Base-by-base conservation (phyloP, 1,140 invertebrate genomes). In the Thaumatotibia leucotreta region DNA sequence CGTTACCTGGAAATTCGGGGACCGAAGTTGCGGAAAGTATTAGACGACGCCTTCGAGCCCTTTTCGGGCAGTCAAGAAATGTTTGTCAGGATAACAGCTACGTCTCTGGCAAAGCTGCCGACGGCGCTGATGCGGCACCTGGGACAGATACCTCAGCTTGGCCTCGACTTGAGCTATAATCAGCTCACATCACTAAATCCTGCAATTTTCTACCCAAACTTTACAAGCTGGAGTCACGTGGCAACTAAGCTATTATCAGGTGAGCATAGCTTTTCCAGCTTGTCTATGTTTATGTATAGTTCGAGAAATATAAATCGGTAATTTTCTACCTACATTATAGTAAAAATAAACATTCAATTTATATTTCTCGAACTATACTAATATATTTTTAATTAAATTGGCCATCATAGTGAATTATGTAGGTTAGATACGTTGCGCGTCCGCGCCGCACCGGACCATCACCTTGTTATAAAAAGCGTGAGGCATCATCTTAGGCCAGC, bases 121-220 rank as follows among this genome's bases (percentile, higher is more conserved):
- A 92, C 95, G 0, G 94, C 95, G 58, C 93, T 97, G 63, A 96
- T 97, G 85, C 92, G 94, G 11, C 93, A 94, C 52, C 91, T 97
- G 68, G 94, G 95, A 9, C 94, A 94, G 82, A 93, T 97, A 65
- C 94, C 96, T 0, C 95, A 96, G 81, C 92, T 97, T n/a, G 94
- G 95, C 2, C 91, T 97, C 49, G 96, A 97, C 82, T 91, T 97
- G 49, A 94, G 95, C 69, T 93, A 95, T 77, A 97, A 97, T 91
- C 93, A 95, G 88, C 94, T 97, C 71, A 94, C 94, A 61, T 94
- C 94, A 61, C 89, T 97, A 27, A 95, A 94, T 85, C 96, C 96
- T 27, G 95, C 96, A 14, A 94, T 96, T 27, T 95, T 97, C 74
- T 97, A 97, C 84, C 95, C 95, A 1, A 97, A 97, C 83, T 93